A percentile compares a stretch with the other conserved stretches of the same genome.
phyloP scores from a whole-genome alignment of 1,140 invertebrate species.

The Scaptomyza graminum region DNA sequence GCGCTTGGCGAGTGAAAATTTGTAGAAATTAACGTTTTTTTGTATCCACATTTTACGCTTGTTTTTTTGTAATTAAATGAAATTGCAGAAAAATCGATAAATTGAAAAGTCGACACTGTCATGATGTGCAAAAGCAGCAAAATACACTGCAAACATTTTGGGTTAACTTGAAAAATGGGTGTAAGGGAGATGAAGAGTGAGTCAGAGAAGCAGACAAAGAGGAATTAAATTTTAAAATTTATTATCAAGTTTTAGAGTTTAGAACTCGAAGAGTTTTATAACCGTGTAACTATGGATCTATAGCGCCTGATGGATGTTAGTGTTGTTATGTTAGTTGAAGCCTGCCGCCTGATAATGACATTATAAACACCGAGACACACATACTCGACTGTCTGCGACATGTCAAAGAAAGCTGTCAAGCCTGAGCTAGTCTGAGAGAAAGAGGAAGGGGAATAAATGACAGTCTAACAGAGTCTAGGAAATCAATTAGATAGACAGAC shows the following conservation, averaged over 20 bases:
- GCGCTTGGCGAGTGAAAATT: constrained; percentile 75
- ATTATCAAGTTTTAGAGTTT: too few relatives aligned
- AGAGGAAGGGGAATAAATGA: neutral
- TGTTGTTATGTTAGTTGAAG: neutral
- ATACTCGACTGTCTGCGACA: constrained; percentile 3
- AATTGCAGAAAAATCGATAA: constrained; percentile 81
- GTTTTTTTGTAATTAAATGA: constrained; percentile 71
- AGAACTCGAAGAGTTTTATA: neutral
- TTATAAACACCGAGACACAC: constrained; percentile 63
- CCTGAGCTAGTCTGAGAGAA: neutral
- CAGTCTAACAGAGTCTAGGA: constrained; percentile 14
- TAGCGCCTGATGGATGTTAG: neutral
- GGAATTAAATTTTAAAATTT: too few relatives aligned
- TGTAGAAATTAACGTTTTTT: constrained; percentile 81
- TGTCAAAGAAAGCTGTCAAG: constrained; percentile 45
- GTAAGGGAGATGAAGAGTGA: too few relatives aligned
- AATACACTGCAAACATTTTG: constrained; percentile 2
- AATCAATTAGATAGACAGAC: constrained; percentile 67
- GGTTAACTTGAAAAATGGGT: neutral
- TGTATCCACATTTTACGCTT: constrained; percentile 25
- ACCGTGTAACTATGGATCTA: constrained; percentile 1
- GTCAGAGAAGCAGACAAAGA: too few relatives aligned
- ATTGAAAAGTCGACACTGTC: constrained; percentile 39
- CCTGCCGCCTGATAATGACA: constrained; percentile 54
- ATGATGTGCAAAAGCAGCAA: constrained; percentile 36